Evolutionary conservation across 2,797 vertebrate species (phyloP).

Genomic region (Ceyx erithaca): DNA sequence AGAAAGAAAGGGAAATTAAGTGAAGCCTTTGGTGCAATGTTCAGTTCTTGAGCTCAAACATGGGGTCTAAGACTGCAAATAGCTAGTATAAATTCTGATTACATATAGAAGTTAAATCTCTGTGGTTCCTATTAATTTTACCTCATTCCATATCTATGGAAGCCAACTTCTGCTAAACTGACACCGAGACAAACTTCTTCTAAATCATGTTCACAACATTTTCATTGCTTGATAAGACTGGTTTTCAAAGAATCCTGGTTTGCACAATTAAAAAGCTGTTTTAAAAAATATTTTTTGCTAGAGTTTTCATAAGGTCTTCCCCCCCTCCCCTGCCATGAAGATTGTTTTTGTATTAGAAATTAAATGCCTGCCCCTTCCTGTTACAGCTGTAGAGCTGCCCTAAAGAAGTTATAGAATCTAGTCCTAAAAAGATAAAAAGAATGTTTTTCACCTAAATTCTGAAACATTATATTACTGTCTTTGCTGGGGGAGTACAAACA

Average conservation of each 20-base stretch:
- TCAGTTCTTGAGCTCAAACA: not conserved
- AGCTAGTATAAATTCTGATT: not conserved
- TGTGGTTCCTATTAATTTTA: not conserved
- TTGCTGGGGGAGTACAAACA: too few species aligned
- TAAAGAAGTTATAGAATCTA: not conserved
- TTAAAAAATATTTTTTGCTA: not conserved
- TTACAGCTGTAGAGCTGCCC: not conserved
- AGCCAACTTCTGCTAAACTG: not conserved
- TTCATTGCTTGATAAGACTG: not conserved
- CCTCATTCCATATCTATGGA: rapidly evolving
- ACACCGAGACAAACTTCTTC: rapidly evolving
- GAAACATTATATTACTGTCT: too few species aligned
- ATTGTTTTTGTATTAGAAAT: not conserved
- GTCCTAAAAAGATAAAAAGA: not conserved
- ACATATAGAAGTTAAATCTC: not conserved
- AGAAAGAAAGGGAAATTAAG: not conserved
- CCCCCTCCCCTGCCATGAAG: not conserved
- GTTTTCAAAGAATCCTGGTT: not conserved
- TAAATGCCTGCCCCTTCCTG: not conserved
- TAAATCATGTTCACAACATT: not conserved
- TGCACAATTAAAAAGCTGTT: not conserved
- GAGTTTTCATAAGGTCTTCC: not conserved
- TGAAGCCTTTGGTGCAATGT: not conserved
- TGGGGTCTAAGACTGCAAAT: not conserved
- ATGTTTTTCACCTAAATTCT: not conserved